Evolutionary conservation across 2,797 vertebrate genomes (phyloP), one percentile per base, ranked within the genome.

Genomic region (Cheirogaleus major): DNA sequence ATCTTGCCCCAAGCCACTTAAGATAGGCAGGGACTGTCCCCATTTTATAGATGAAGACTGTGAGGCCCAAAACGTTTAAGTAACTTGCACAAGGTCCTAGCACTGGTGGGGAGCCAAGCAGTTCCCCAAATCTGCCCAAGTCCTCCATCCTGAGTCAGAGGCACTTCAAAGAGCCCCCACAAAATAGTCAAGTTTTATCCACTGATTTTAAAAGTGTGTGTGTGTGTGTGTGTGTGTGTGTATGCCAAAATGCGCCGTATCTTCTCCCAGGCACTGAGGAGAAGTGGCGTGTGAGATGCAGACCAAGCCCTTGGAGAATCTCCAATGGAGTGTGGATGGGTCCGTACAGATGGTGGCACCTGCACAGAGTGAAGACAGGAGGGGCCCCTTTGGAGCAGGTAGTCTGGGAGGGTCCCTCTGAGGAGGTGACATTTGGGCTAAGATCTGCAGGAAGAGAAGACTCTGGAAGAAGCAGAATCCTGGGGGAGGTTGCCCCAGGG

Each of bases 401-500:
- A 13, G 4, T 50, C 55, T 11, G 0, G 35, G 52, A 38, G n/a
- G 57, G 23, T 43, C n/a, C 23, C 69, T 35, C 35, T 0, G 67
- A 79, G 85, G 57, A 76, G 67, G 59, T 7, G 12, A 15, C 23
- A 5, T 43, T 30, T 18, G 41, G 27, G 35, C 12, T 45, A 75
- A 79, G 38, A 32, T 35, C 65, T 3, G 3, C 55, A 65, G 67
- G 59, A 15, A 27, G 13, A 14, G 18, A 12, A 41, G 43, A 23
- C 43, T 23, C 18, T 35, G 27, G 30, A 57, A 70, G 52, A 61
- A 65, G 48, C 32, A 59, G 65, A 61, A 57, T 82, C 32, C 17
- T 10, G 32, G 43, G 8, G 18, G n/a, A 17, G 2, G n/a, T 14
- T 0, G 17, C 27, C 0, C 0, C 18, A 22, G 27, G 13, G 65